Percentiles rank a stretch among this genome's conserved stretches.
Evolutionary conservation across 2,113 vertebrate species (phyloP).

Genomic region (Gasterosteus nipponicus): DNA sequence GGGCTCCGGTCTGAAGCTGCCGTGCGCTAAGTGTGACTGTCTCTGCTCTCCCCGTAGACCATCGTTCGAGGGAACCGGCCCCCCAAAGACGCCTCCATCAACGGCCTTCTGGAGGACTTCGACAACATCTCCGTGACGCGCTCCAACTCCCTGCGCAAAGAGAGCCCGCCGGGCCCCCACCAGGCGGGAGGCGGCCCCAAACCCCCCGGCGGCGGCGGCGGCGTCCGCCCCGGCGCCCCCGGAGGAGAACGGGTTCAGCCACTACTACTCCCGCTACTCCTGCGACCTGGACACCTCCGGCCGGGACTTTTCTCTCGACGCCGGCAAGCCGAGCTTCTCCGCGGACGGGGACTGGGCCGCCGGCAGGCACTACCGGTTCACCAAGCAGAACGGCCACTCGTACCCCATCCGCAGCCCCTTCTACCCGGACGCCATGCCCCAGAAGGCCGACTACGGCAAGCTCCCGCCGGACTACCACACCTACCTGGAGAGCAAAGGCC

Average conservation of each 20-base stretch:
- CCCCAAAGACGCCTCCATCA: slow-evolving; percentile 93
- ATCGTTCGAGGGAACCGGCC: slow-evolving; percentile 96
- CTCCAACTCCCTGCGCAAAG: slow-evolving; percentile 96
- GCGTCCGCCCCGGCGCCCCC: slow-evolving; percentile 70
- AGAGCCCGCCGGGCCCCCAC: slow-evolving; percentile 91
- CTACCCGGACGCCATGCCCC: slow-evolving; percentile 89
- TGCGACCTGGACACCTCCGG: slow-evolving; percentile 89
- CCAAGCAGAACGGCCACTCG: slow-evolving; percentile 90
- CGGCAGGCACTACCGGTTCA: slow-evolving; percentile 85
- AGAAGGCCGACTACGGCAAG: slow-evolving; percentile 86
- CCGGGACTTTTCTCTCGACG: slow-evolving; percentile 84
- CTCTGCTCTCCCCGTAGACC: slow-evolving; percentile 82
- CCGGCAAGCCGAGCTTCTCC: slow-evolving; percentile 76
- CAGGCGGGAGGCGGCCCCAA: slow-evolving; percentile 81
- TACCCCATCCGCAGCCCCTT: slow-evolving; percentile 85
- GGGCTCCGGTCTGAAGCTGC: slow-evolving; percentile 14
- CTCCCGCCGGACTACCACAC: slow-evolving; percentile 89
- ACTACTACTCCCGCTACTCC: slow-evolving; percentile 91
- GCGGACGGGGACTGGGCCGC: slow-evolving; percentile 82
- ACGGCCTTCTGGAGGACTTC: slow-evolving; percentile 96
- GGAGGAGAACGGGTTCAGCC: slow-evolving; percentile 93
- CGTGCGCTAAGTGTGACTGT: slow-evolving; percentile 42
- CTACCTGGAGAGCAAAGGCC: slow-evolving; percentile 89
- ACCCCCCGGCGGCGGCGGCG: slow-evolving; percentile 69
- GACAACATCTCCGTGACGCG: slow-evolving; percentile 98